Conservation (phyloP, 1,140 invertebrate genomes). For the Lasioglossum albipes region DNA sequence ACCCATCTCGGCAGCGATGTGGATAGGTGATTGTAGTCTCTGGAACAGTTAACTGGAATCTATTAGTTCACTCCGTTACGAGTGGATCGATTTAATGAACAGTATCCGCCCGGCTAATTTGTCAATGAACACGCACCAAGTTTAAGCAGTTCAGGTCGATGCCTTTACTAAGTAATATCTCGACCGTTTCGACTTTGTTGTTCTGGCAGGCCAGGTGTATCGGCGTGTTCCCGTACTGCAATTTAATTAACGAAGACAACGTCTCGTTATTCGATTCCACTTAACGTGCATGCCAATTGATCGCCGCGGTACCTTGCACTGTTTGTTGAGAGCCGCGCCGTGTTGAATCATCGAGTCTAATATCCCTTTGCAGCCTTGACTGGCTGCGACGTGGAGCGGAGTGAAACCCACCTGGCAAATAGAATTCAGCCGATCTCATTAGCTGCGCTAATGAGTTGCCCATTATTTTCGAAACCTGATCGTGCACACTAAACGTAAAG, state of each 20-base stretch:
- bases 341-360: slow-evolving; percentile 85
- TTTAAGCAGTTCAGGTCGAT: slow-evolving; percentile 87
- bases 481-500: no score
- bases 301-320: slow-evolving; percentile 83
- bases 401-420: slow-evolving; percentile 85
- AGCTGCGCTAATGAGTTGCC: no score
- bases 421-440: slow-evolving; percentile 7
- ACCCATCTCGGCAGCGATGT: slow-evolving; percentile 86
- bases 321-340: slow-evolving; percentile 85
- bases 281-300: no score
- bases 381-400: slow-evolving; percentile 87
- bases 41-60: slow-evolving; percentile 63
- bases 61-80: neutral
- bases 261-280: slow-evolving; percentile 10
- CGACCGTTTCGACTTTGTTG: slow-evolving; percentile 86
- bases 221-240: slow-evolving; percentile 87
- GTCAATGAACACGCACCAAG: slow-evolving; percentile 81
- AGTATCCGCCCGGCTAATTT: no score
- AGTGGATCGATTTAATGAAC: neutral
- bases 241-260: slow-evolving; percentile 40
- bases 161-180: slow-evolving; percentile 85
- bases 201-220: slow-evolving; percentile 88
- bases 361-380: slow-evolving; percentile 86
- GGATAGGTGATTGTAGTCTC: slow-evolving; percentile 85
- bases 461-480: no score